phyloP scores from a whole-genome alignment of 2,113 vertebrate species.

The Elephantulus edwardii region DNA sequence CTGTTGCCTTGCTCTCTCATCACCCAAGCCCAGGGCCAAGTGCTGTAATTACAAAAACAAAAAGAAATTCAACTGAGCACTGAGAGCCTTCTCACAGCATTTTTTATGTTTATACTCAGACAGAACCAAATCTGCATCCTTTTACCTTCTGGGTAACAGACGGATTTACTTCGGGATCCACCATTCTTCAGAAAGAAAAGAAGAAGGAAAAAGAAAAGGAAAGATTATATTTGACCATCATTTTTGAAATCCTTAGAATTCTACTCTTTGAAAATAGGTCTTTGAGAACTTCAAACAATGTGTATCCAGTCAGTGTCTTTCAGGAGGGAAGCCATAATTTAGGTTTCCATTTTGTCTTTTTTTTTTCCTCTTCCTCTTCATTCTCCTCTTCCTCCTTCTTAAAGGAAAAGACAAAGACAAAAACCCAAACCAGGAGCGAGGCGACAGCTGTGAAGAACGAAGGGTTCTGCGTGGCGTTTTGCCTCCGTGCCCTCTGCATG shows the following conservation, averaged over 20 bases:
- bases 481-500: neutral
- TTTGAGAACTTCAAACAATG: conserved; percentile 68
- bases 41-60: conserved; percentile 56
- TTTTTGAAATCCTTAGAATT: conserved; percentile 72
- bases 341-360: conserved; percentile 41
- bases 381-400: neutral
- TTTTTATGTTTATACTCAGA: conserved; percentile 51
- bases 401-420: neutral
- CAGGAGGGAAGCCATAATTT: conserved; percentile 55
- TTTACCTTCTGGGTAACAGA: conserved; percentile 65
- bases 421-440: neutral
- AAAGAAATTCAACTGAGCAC: conserved; percentile 60
- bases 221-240: conserved; percentile 60
- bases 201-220: neutral
- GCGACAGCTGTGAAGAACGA: neutral
- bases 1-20: conserved; percentile 73
- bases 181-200: conserved; percentile 66
- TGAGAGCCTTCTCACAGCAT: conserved; percentile 8
- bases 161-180: conserved; percentile 76
- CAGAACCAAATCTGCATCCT: conserved; percentile 48
- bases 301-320: conserved; percentile 52
- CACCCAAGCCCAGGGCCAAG: neutral
- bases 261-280: conserved; percentile 64
- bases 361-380: neutral
- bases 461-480: neutral